Base-by-base conservation (phyloP, 1,140 invertebrate genomes). In the Rhagoletis zephyria region DNA sequence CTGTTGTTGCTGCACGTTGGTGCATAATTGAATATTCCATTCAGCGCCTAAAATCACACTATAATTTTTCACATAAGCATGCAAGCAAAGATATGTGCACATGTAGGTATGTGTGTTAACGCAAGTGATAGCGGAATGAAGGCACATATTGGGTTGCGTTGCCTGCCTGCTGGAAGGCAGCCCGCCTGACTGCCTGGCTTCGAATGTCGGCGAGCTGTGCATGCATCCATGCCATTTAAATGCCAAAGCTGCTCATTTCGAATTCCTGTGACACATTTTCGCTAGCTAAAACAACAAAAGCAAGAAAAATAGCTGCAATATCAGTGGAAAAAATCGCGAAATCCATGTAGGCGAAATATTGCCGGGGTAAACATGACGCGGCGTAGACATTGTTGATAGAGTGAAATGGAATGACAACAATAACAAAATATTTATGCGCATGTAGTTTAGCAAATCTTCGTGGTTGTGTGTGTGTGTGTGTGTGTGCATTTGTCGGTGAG, bases 1-100 rank as follows among this genome's bases (percentile, higher is more conserved):
- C 48, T 56, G 51, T 56, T 56, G 51, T 56, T 1, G 51, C 51
- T 56, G 51, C 51, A n/a, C 51, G 51, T 14, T 19, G 48, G 48
- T n/a, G 74, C 48, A 81, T 81, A 81, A 81, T 81, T 81, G 74
- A 81, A 81, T 81, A 81, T 56, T 81, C 74, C 74, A 56, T 59
- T 56, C 48, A 81, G 48, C 74, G 74, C 74, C 74, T 81, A 81
- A 81, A 81, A 81, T 81, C 74, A 81, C 74, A 81, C 74, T 81
- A 81, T 81, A 51, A 74, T 74, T 74, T 48, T 30, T 14, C 48
- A 81, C 48, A 16, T 9, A 16, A 56, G 1, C 74, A 81, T 9
- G 16, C 30, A 30, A 30, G 30, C 30, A 30, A 30, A 30, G 30
- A 30, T 30, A 30, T n/a, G n/a, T n/a, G n/a, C n/a, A n/a, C n/a